Evolutionary conservation across 2,113 vertebrate genomes (phyloP).

Genomic region (Lasiurus borealis): DNA sequence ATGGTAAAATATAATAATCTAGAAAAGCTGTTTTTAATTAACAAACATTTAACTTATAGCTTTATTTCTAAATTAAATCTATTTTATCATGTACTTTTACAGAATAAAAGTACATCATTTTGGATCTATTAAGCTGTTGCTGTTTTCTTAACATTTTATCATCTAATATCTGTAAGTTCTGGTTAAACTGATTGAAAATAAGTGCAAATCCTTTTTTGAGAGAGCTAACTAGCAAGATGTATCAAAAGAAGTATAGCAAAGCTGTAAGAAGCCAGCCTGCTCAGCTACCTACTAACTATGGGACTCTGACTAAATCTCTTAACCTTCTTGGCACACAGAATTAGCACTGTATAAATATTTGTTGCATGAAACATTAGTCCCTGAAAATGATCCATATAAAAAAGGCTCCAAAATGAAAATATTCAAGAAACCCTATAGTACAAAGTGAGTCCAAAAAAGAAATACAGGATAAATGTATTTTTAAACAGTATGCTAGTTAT

Average conservation of each 20-base stretch:
- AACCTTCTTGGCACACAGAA: background rate
- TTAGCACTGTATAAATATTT: background rate
- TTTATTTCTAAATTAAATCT: conserved; percentile 43
- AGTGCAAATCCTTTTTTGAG: background rate
- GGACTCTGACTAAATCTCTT: background rate
- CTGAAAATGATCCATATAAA: background rate
- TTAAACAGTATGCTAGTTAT: conserved; percentile 32
- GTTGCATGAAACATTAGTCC: background rate
- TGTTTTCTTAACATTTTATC: background rate
- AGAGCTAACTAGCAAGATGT: background rate
- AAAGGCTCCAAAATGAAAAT: background rate
- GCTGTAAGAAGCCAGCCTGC: background rate
- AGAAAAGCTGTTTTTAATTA: conserved; percentile 23
- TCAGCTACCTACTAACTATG: background rate
- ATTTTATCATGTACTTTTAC: conserved; percentile 29
- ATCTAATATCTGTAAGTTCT: background rate
- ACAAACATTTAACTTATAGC: conserved; percentile 17
- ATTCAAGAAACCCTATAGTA: background rate
- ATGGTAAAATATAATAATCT: background rate
- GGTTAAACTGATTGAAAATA: conserved; percentile 5
- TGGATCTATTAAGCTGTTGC: background rate
- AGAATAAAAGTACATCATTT: background rate
- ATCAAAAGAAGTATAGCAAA: background rate
- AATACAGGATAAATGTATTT: background rate
- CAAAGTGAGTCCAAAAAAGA: background rate